Conservation (phyloP, 1,140 invertebrate species). For the Dendroctonus ponderosae region DNA sequence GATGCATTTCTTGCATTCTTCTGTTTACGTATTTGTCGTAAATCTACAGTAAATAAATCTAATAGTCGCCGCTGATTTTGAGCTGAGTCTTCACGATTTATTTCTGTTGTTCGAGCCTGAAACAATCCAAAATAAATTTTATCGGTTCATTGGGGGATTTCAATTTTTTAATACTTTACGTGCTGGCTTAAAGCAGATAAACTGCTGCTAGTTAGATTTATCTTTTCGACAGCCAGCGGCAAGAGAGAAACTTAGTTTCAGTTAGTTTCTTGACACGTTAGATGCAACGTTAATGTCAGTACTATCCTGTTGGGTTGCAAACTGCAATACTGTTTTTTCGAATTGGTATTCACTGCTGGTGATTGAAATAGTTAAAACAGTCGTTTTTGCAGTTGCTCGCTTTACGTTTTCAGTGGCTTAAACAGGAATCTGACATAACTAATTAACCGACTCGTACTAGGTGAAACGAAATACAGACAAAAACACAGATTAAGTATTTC, state of each 20-base stretch:
- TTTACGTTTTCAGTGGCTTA: no score
- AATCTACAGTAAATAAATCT: conserved; percentile 23
- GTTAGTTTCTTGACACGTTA: conserved; percentile 17
- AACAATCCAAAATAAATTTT: conserved; percentile 32
- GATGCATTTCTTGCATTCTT: conserved; percentile 6
- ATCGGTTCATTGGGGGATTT: conserved; percentile 31
- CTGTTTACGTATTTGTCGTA: conserved; percentile 22
- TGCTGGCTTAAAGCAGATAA: conserved; percentile 29
- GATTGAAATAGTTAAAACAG: no score
- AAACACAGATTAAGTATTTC: no score
- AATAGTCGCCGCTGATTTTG: conserved; percentile 26
- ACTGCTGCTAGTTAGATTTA: conserved; percentile 29
- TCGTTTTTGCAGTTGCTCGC: no score
- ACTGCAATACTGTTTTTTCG: no score
- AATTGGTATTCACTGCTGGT: no score
- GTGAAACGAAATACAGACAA: no score
- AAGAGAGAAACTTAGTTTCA: conserved; percentile 26
- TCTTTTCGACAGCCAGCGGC: conserved; percentile 23
- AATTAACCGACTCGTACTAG: no score
- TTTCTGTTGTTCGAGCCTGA: conserved; percentile 26
- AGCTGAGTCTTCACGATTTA: conserved; percentile 24
- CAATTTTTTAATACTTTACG: conserved; percentile 33
- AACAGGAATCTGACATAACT: no score
- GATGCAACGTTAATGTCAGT: conserved; percentile 7
- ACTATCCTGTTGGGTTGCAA: not conserved